Evolutionary conservation across 2,113 vertebrate genomes (phyloP).

Genomic region (Hydrochoerus hydrochaeris): DNA sequence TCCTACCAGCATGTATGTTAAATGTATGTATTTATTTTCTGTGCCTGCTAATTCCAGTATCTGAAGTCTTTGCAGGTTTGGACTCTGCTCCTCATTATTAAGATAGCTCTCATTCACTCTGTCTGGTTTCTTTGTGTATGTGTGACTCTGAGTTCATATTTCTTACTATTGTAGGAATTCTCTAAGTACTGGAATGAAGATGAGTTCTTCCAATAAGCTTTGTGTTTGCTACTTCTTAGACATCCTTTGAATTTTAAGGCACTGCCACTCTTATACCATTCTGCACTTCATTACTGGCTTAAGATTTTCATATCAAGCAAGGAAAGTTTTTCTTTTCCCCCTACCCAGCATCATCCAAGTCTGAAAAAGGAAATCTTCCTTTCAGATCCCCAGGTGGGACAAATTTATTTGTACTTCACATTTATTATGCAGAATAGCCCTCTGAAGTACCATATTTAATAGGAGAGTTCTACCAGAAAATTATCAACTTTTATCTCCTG

Average conservation of each 20-base stretch:
- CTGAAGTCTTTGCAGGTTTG: background rate
- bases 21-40: background rate
- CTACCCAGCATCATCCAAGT: background rate
- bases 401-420: conserved; percentile 14
- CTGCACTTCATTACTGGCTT: background rate
- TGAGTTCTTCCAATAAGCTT: background rate
- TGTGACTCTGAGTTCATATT: background rate
- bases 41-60: background rate
- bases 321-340: background rate
- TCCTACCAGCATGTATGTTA: background rate
- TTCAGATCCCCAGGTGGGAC: background rate
- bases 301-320: background rate
- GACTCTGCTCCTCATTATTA: background rate
- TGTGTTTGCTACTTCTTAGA: background rate
- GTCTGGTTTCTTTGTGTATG: background rate
- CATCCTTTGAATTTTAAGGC: background rate
- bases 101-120: background rate
- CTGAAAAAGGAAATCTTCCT: background rate
- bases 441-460: background rate
- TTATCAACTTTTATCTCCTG: background rate
- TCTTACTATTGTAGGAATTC: background rate
- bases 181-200: background rate
- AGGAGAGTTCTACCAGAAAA: background rate
- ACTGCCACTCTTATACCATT: background rate
- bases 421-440: background rate